Conservation (phyloP, 2,797 vertebrate species). For the Enteromius unitaeniatus region DNA sequence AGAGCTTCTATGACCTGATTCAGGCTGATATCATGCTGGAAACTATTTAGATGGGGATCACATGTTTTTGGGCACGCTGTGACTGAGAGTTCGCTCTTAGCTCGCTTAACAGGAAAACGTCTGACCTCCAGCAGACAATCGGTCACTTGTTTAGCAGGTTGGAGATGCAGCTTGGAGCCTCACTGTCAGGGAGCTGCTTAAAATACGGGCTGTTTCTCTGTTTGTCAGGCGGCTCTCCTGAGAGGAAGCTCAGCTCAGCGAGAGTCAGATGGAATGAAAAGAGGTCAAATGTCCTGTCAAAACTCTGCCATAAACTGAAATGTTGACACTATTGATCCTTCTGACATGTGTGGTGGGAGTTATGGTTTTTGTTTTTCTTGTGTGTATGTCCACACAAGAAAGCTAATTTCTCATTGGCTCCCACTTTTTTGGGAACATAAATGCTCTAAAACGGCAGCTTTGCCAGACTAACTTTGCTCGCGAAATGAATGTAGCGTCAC, state of each 20-base stretch:
- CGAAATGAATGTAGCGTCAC: too few species aligned
- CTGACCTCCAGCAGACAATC: slow-evolving; percentile 74
- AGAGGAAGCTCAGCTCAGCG: slow-evolving; percentile 29
- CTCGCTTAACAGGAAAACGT: slow-evolving; percentile 75
- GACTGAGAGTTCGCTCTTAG: slow-evolving; percentile 75
- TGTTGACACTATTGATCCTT: slow-evolving; percentile 46
- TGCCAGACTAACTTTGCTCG: too few species aligned
- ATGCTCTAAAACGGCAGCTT: too few species aligned
- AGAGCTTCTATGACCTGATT: slow-evolving; percentile 75
- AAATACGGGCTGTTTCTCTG: slow-evolving; percentile 45
- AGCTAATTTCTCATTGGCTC: too few species aligned
- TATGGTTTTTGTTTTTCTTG: background rate
- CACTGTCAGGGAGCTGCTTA: slow-evolving; percentile 35
- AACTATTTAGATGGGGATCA: slow-evolving; percentile 82
- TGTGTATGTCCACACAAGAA: background rate
- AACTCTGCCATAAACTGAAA: slow-evolving; percentile 42
- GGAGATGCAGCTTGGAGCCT: slow-evolving; percentile 60
- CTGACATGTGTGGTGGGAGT: slow-evolving; percentile 22
- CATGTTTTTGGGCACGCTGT: slow-evolving; percentile 76
- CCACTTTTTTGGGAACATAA: too few species aligned
- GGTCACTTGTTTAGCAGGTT: slow-evolving; percentile 68
- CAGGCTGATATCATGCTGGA: slow-evolving; percentile 83
- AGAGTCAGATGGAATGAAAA: slow-evolving; percentile 32
- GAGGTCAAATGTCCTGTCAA: slow-evolving; percentile 48
- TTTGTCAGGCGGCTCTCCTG: slow-evolving; percentile 55